These are phyloP conservation scores for Aptenodytes patagonicus DNA, from an alignment of 2,113 vertebrate genomes.

Conservation along the genomic window DNA sequence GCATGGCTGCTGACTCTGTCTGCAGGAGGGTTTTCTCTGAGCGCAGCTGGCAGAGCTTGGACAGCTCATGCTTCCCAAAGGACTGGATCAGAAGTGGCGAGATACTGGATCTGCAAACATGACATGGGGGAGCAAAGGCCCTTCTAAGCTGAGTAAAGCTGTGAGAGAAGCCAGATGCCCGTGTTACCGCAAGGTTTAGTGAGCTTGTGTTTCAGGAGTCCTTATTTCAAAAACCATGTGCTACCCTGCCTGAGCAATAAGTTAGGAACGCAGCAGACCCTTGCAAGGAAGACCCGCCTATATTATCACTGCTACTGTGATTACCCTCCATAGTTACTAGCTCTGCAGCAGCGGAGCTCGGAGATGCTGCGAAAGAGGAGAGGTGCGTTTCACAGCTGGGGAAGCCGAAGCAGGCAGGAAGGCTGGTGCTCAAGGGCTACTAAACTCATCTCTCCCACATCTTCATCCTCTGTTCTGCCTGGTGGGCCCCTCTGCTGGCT, in stretches of 20 bases:
- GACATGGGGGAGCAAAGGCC: not conserved
- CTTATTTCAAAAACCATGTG: not conserved
- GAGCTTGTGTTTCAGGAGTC: not conserved
- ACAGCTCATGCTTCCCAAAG: not conserved
- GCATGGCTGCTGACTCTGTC: not conserved
- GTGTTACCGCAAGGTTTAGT: rapidly evolving
- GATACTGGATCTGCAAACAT: not conserved
- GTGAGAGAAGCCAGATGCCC: not conserved
- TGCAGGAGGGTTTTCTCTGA: not conserved
- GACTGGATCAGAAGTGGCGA: not conserved
- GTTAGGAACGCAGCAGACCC: not conserved
- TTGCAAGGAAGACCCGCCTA: not conserved
- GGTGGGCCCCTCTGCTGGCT: not conserved
- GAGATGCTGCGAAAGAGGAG: not conserved
- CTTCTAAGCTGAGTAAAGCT: not conserved
- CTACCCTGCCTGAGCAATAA: not conserved
- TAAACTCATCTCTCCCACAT: not conserved
- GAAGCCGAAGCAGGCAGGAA: not conserved
- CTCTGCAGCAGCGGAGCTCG: not conserved
- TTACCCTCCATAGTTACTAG: not conserved
- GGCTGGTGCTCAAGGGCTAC: not conserved
- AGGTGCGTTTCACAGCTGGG: not conserved
- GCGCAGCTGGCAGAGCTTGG: not conserved
- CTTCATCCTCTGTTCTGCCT: not conserved
- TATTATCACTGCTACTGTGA: rapidly evolving